Base-by-base conservation (phyloP, 2,888 invertebrate genomes). In the Aphidius colemani region DNA sequence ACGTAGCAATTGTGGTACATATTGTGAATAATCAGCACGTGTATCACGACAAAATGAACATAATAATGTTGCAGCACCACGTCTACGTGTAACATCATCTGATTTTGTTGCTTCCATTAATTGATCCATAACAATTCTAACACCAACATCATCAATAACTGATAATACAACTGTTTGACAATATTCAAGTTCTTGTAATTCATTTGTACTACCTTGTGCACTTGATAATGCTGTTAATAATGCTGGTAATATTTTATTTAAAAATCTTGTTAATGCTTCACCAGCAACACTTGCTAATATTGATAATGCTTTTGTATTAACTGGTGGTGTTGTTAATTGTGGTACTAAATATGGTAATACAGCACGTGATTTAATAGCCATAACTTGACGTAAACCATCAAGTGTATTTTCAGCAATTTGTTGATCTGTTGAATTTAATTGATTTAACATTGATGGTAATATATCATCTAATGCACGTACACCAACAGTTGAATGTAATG, bases 281-380 rank as follows among this genome's bases (percentile, higher is more conserved):
- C 96, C 97, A 53, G 98, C 96, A 6, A 97, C 97, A 40, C 96
- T 93, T 2, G 97, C 95, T 70, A 98, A 85, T 76, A 96, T 94
- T 0, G 97, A 94, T 62, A 98, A 85, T 0, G 97, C 98, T 84
- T 94, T 93, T 10, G 97, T 94, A 84, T 98, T 96, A 7, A 95
- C 92, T 18, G 95, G 95, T 7, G 90, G 88, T 7, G 91, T 89
- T 0, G 95, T 96, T 76, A 99, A 85, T 84, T 96, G 93, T 5
- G 98, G 98, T 67, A 99, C 92, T 67, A 99, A 87, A 84, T 97
- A 98, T 1, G 98, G 98, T 71, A 99, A 85, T 62, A 98, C 97
- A 0, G 96, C 96, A 72, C 94, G 88, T 0, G 96, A 95, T 84
- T 98, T 98, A 64, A 98, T 94, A 10, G 94, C 91, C 95, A 99